These are phyloP conservation scores for Sepioteuthis lessoniana DNA, from an alignment of 2,888 invertebrate species.

Conservation along the genomic window DNA sequence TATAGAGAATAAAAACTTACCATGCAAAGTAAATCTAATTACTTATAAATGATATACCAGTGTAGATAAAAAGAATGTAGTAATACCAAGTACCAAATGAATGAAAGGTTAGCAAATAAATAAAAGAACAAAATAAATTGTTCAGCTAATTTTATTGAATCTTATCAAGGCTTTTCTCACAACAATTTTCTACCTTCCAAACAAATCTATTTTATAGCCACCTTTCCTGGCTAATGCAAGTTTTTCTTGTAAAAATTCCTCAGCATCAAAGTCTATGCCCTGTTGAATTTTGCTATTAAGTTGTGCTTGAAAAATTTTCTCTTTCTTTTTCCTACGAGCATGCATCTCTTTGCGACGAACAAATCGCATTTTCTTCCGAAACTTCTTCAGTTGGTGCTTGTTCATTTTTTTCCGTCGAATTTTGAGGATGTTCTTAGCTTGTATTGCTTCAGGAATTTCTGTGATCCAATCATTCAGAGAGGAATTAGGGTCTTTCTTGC, in stretches of 20 bases:
- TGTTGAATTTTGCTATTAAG: slow-evolving; percentile 50
- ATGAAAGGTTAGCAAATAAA: neutral
- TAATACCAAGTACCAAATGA: too few relatives aligned
- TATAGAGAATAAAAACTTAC: too few relatives aligned
- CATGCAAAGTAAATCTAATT: too few relatives aligned
- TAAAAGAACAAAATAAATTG: neutral
- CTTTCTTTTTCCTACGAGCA: slow-evolving; percentile 53
- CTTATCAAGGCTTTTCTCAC: too few relatives aligned
- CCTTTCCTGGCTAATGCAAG: slow-evolving; percentile 55
- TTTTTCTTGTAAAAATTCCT: slow-evolving; percentile 53
- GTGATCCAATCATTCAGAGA: slow-evolving; percentile 36
- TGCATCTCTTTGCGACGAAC: slow-evolving; percentile 51
- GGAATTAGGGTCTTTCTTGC: neutral
- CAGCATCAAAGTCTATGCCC: slow-evolving; percentile 55
- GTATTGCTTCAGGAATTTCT: neutral
- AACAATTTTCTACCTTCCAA: slow-evolving; percentile 36
- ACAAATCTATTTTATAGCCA: slow-evolving; percentile 56
- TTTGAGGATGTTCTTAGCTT: slow-evolving; percentile 51
- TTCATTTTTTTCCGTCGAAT: slow-evolving; percentile 59
- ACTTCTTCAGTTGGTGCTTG: slow-evolving; percentile 56
- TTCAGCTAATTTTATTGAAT: neutral
- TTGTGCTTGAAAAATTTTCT: slow-evolving; percentile 51
- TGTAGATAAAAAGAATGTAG: too few relatives aligned
- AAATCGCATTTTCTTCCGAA: slow-evolving; percentile 53
- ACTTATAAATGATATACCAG: too few relatives aligned